Conservation (phyloP, 2,888 invertebrate species). For the Plebejus argus region DNA sequence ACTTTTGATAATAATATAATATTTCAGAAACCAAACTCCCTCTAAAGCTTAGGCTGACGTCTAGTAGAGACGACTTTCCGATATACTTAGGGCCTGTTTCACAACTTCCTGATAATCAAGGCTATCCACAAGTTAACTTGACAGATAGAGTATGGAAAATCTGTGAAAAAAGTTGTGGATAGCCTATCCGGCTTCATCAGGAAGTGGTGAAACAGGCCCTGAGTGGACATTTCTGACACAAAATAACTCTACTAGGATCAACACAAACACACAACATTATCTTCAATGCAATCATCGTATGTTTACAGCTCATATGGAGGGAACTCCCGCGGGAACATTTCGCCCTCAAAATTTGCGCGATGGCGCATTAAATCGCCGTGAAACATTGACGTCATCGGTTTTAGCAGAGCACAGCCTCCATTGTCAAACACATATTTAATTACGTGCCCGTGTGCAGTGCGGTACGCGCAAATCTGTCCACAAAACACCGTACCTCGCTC, state of each 20-base stretch:
- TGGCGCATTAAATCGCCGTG: constrained; percentile 49
- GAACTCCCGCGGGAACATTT: constrained; percentile 33
- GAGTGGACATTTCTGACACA: too few relatives aligned
- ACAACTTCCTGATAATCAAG: too few relatives aligned
- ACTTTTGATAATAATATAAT: too few relatives aligned
- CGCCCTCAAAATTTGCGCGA: constrained; percentile 43
- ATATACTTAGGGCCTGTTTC: too few relatives aligned
- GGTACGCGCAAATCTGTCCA: constrained; percentile 69
- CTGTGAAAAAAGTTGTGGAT: too few relatives aligned
- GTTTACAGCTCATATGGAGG: neutral
- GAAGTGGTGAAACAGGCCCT: too few relatives aligned
- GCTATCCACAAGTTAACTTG: too few relatives aligned
- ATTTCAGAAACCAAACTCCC: neutral
- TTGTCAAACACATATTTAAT: constrained; percentile 80
- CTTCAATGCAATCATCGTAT: neutral
- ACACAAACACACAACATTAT: neutral
- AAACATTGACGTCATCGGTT: constrained; percentile 73
- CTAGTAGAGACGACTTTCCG: too few relatives aligned
- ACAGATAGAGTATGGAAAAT: too few relatives aligned
- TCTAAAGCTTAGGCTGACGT: neutral
- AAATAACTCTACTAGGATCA: neutral
- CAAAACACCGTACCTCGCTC: constrained; percentile 40
- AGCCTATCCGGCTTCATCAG: too few relatives aligned
- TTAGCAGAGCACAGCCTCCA: constrained; percentile 62
- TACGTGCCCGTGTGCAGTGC: constrained; percentile 78